These are phyloP conservation scores for Drosophila pruinosa DNA, from an alignment of 1,140 invertebrate genomes.

Conservation along the genomic window DNA sequence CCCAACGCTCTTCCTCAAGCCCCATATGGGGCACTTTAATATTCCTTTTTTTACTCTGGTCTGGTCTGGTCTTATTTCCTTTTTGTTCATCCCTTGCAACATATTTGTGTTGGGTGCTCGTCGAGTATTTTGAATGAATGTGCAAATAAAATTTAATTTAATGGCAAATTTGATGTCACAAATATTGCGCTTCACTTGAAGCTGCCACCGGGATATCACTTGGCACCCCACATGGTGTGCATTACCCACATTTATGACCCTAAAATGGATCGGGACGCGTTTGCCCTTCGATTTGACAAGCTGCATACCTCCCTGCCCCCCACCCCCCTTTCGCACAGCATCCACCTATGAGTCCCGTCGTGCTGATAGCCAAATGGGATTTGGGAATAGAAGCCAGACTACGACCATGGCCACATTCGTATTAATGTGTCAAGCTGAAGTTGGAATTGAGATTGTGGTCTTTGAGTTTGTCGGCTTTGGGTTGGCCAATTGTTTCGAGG, in stretches of 20 bases:
- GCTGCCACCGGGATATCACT: not conserved
- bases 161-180: slow-evolving; percentile 71
- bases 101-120: slow-evolving; percentile 33
- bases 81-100: not conserved
- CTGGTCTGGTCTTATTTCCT: not conserved
- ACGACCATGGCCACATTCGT: slow-evolving; percentile 22
- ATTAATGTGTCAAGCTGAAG: slow-evolving; percentile 70
- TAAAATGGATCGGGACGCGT: slow-evolving; percentile 43
- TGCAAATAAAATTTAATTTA: slow-evolving; percentile 80
- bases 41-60: not conserved
- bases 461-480: slow-evolving; percentile 70
- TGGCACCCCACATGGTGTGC: not conserved
- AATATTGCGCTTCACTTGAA: slow-evolving; percentile 65
- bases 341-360: not conserved
- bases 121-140: slow-evolving; percentile 69
- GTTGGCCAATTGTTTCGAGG: slow-evolving; percentile 28
- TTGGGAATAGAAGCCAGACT: slow-evolving; percentile 55
- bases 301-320: too few relatives aligned
- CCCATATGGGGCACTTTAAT: not conserved
- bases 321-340: not conserved
- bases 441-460: slow-evolving; percentile 30
- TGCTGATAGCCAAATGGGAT: slow-evolving; percentile 77
- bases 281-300: slow-evolving; percentile 42
- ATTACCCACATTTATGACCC: slow-evolving; percentile 63
- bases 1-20: not conserved